Conservation (phyloP, 2,888 invertebrate species). For the Tetropium fuscum region DNA sequence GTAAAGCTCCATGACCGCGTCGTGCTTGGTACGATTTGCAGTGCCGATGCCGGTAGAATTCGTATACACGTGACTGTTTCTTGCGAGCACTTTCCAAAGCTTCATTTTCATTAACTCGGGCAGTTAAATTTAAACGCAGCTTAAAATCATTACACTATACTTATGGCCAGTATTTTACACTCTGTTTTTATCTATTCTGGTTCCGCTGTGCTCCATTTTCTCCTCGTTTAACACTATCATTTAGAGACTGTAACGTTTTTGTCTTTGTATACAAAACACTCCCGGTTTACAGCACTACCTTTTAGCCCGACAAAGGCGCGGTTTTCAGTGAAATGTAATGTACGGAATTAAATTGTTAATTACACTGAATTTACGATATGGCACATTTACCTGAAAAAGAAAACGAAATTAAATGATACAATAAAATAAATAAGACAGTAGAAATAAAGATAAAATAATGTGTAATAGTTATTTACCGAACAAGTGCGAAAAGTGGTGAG, state of each 20-base stretch:
- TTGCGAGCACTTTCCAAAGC: conserved; percentile 64
- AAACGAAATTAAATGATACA: too few relatives aligned
- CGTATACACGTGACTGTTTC: conserved; percentile 63
- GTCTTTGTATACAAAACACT: conserved; percentile 5
- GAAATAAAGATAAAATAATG: too few relatives aligned
- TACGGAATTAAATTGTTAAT: neutral
- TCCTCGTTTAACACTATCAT: conserved; percentile 10
- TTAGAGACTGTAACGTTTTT: neutral
- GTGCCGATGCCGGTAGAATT: conserved; percentile 39
- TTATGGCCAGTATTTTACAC: conserved; percentile 11
- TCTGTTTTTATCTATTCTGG: conserved; percentile 12
- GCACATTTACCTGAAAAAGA: conserved; percentile 5
- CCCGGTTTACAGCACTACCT: neutral
- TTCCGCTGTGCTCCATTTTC: conserved; percentile 6
- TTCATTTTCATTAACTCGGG: conserved; percentile 57
- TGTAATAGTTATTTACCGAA: too few relatives aligned
- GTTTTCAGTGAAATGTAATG: neutral
- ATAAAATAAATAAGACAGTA: too few relatives aligned
- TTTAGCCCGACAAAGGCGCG: neutral
- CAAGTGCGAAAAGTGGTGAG: too few relatives aligned
- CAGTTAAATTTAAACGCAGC: conserved; percentile 11
- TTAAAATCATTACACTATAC: conserved; percentile 7
- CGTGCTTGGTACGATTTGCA: conserved; percentile 45
- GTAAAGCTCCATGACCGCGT: conserved; percentile 54
- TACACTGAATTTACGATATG: neutral